Conservation (phyloP, 1,140 invertebrate genomes). For the Nephila pilipes region DNA sequence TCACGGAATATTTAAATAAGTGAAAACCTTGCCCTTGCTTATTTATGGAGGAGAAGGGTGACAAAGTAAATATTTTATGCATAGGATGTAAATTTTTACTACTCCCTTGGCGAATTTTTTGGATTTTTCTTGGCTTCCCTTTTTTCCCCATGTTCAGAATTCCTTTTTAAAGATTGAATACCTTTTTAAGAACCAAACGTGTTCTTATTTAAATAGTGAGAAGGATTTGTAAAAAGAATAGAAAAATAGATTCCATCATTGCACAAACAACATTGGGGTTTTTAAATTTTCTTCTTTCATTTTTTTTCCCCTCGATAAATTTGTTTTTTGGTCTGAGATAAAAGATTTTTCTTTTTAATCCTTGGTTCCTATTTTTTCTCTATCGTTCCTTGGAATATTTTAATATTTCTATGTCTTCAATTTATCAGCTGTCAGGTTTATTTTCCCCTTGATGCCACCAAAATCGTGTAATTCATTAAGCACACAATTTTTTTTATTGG, state of each 20-base stretch:
- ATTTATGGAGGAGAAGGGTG: constrained; percentile 12
- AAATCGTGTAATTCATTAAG: constrained; percentile 33
- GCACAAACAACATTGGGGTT: background rate
- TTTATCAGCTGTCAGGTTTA: constrained; percentile 19
- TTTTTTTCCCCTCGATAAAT: background rate
- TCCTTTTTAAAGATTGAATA: constrained; percentile 22
- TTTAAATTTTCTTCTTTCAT: background rate
- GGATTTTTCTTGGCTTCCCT: background rate
- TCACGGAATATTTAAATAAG: constrained; percentile 51
- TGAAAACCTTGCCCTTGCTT: constrained; percentile 12
- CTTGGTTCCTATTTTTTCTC: background rate
- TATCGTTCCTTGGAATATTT: background rate
- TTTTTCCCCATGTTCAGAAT: background rate
- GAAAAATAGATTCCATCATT: constrained; percentile 11
- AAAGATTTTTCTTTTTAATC: constrained; percentile 27
- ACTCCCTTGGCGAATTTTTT: constrained; percentile 19
- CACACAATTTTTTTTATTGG: background rate
- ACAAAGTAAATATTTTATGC: constrained; percentile 53
- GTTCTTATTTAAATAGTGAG: constrained; percentile 47
- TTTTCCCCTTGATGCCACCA: background rate
- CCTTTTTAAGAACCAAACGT: constrained; percentile 28
- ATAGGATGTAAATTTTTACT: constrained; percentile 61
- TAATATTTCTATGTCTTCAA: background rate
- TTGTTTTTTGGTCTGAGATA: background rate
- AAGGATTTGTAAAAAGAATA: constrained; percentile 44